These are phyloP conservation scores for Aurelia sp. DNA, from an alignment of 30 jellyfish, hydroid and myxozoan genomes.

Conservation along the genomic window DNA sequence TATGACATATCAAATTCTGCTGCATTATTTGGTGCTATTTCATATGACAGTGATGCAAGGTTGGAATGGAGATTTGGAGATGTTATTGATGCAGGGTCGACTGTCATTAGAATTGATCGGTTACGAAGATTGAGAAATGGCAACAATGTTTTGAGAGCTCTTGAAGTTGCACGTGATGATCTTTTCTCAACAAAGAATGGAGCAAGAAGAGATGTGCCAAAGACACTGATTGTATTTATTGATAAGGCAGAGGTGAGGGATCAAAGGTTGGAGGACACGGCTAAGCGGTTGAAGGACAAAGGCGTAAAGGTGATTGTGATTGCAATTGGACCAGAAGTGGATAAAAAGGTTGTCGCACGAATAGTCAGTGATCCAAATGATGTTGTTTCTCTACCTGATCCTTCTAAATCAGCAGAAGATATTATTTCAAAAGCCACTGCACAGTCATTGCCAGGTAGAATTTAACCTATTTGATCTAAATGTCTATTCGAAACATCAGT, in stretches of 20 bases:
- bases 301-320: slow-evolving; percentile 35
- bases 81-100: neutral
- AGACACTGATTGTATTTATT: slow-evolving; percentile 29
- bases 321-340: slow-evolving; percentile 31
- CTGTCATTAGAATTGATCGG: neutral
- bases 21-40: slow-evolving; percentile 39
- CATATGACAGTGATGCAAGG: slow-evolving; percentile 11
- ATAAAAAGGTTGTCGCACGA: neutral
- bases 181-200: slow-evolving; percentile 27
- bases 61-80: slow-evolving; percentile 43
- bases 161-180: slow-evolving; percentile 33
- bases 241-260: neutral
- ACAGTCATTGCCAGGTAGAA: no score
- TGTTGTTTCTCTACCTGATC: slow-evolving; percentile 7
- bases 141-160: slow-evolving; percentile 45
- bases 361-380: slow-evolving; percentile 8
- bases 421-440: no score
- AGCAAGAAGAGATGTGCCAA: slow-evolving; percentile 41
- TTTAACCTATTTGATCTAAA: no score
- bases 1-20: slow-evolving; percentile 40
- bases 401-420: neutral
- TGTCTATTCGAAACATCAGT: no score
- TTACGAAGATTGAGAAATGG: slow-evolving; percentile 6
- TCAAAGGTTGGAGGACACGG: neutral
- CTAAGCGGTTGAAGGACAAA: slow-evolving; percentile 3